phyloP scores from a whole-genome alignment of 2,113 vertebrate species.

The cattle (Bos taurus) region ARS-UCD2.0 NC_037329.1:62732501-62733000 shows the following conservation, averaged over 20 bases:
- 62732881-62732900: not conserved
- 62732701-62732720: not conserved
- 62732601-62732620: not conserved
- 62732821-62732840: not conserved
- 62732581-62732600: not conserved
- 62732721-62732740: not conserved
- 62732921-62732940: not conserved
- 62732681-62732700: not conserved
- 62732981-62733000: not conserved
- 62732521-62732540: rapidly evolving
- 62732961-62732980: not conserved
- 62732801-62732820: not conserved
- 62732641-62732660: not conserved
- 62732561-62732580: not conserved
- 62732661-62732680: not conserved
- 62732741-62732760: not conserved
- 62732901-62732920: not conserved
- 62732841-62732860: not conserved
- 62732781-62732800: not conserved
- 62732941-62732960: not conserved
- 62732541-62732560: not conserved
- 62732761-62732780: not conserved
- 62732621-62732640: not conserved
- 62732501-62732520: not conserved
- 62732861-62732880: not conserved